Evolutionary conservation across 2,888 invertebrate species (phyloP).

Genomic region (Netelia inedita): DNA sequence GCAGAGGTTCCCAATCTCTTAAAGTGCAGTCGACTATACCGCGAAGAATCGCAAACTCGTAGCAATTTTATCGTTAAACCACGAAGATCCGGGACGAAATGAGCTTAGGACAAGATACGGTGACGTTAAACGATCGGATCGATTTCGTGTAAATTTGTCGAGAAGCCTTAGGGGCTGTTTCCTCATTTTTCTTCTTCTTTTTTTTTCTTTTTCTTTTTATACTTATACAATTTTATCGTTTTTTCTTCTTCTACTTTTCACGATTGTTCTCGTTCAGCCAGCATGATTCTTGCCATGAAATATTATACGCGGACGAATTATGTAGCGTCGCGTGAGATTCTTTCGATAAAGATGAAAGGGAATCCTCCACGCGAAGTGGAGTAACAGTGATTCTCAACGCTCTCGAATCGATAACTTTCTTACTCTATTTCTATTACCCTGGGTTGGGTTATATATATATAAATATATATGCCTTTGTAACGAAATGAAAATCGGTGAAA

Average conservation of each 20-base stretch:
- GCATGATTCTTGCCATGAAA: slow-evolving; percentile 3
- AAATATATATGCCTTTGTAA: not conserved
- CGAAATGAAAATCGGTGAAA: slow-evolving; percentile 21
- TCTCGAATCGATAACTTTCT: slow-evolving; percentile 49
- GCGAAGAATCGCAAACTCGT: not conserved
- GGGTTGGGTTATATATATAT: not conserved
- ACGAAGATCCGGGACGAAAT: not conserved
- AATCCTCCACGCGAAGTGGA: slow-evolving; percentile 44
- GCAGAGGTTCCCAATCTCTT: slow-evolving; percentile 82
- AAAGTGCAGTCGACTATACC: slow-evolving; percentile 46
- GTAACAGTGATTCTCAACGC: slow-evolving; percentile 62
- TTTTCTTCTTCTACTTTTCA: not conserved
- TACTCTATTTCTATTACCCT: slow-evolving; percentile 34
- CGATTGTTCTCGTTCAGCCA: not conserved
- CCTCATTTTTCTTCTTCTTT: no score
- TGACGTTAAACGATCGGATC: not conserved
- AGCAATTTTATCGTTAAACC: slow-evolving; percentile 15
- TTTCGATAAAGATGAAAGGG: not conserved
- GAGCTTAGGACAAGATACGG: not conserved
- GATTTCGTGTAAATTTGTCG: not conserved
- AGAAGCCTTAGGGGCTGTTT: no score
- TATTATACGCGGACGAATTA: not conserved
- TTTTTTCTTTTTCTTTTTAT: not conserved
- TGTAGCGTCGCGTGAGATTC: slow-evolving; percentile 6
- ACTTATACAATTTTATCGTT: not conserved